These are phyloP conservation scores for Pterois miles DNA, from an alignment of 2,797 vertebrate genomes.

Conservation along the genomic window DNA sequence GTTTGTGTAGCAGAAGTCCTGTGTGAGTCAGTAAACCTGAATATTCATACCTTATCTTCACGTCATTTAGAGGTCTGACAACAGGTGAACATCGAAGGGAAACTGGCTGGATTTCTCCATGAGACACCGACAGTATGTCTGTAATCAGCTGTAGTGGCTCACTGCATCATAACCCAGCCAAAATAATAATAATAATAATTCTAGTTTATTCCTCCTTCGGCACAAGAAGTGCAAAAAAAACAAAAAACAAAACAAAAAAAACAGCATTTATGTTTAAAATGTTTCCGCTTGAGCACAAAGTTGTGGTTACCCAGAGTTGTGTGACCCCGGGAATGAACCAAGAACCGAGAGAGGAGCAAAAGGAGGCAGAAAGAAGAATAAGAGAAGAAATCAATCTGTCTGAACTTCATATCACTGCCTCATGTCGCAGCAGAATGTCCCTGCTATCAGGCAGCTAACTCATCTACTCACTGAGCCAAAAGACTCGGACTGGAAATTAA, in stretches of 20 bases:
- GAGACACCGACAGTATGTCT: not conserved
- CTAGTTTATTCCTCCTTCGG: not conserved
- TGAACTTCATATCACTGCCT: not conserved
- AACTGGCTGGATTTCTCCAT: not conserved
- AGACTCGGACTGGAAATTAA: not conserved
- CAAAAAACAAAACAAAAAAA: no score
- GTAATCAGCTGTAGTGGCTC: not conserved
- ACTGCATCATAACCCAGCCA: not conserved
- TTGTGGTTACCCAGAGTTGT: not conserved
- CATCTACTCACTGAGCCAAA: not conserved
- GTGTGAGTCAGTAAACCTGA: not conserved
- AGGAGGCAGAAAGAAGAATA: not conserved
- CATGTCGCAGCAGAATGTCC: not conserved
- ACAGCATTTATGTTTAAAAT: not conserved
- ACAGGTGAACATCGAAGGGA: not conserved
- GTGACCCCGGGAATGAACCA: not conserved
- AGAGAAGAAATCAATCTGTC: not conserved
- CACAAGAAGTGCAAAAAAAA: not conserved
- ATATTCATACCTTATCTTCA: not conserved
- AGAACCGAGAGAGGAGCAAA: not conserved
- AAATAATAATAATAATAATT: not conserved
- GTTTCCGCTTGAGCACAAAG: not conserved
- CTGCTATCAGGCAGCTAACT: not conserved
- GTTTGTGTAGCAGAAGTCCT: not conserved
- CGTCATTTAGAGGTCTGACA: no score